A percentile compares a stretch with the other conserved stretches of the same genome.
Evolutionary conservation across 92 coral and sea anemone genomes (phyloP).

Genomic region (Plumapathes pennacea): DNA sequence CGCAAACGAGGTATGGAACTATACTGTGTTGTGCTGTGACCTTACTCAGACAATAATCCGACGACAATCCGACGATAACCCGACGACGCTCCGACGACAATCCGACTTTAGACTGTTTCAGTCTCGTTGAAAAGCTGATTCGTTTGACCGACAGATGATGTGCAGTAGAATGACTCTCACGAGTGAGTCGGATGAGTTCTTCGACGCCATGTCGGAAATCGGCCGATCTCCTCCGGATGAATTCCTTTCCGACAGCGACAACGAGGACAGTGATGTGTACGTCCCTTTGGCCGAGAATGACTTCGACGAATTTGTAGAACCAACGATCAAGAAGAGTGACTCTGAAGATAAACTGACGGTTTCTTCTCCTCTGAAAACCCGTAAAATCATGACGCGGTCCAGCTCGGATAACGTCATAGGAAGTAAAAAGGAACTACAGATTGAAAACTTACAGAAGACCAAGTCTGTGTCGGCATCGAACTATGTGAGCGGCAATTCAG

Average conservation of each 20-base stretch:
- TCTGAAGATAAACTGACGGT: constrained; percentile 14
- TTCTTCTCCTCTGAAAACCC: constrained; percentile 1
- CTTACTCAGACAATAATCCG: too few relatives aligned
- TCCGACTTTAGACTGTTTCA: too few relatives aligned
- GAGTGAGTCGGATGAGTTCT: constrained; percentile 74
- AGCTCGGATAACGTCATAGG: constrained; percentile 54
- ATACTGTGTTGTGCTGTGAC: too few relatives aligned
- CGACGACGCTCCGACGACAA: too few relatives aligned
- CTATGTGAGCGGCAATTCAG: too few relatives aligned
- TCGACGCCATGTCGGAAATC: constrained; percentile 80
- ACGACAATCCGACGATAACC: too few relatives aligned
- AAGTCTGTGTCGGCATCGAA: constrained; percentile 71
- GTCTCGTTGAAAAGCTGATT: too few relatives aligned
- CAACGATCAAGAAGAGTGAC: constrained; percentile 2
- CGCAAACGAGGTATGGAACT: constrained; percentile 73
- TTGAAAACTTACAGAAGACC: constrained; percentile 42
- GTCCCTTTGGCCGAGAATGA: constrained; percentile 50
- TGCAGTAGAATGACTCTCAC: constrained; percentile 66
- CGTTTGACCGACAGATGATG: too few relatives aligned
- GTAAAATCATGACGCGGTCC: constrained; percentile 37
- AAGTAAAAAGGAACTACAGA: constrained; percentile 1
- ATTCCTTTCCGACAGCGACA: constrained; percentile 69
- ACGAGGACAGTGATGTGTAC: constrained; percentile 76
- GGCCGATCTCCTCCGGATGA: constrained; percentile 64
- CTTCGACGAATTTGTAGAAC: constrained; percentile 14